phyloP scores from a whole-genome alignment of 2,113 vertebrate genomes.

The Cichladusa arquata region DNA sequence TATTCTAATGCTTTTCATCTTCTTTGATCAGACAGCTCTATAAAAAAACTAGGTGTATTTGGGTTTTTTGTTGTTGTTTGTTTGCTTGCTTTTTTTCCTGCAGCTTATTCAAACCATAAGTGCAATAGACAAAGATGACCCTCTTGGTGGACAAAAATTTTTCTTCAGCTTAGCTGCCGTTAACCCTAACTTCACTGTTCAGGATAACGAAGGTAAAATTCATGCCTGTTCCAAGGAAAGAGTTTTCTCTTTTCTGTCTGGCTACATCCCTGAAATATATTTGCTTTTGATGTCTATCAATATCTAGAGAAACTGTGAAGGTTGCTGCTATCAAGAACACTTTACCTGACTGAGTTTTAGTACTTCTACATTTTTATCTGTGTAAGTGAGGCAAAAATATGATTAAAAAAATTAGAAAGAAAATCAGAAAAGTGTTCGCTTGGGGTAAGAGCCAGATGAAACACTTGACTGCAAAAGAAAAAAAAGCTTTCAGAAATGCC shows the following conservation, averaged over 20 bases:
- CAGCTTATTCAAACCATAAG: conserved; percentile 98
- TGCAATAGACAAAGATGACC: conserved; percentile 95
- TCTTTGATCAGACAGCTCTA: neutral
- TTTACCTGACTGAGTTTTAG: neutral
- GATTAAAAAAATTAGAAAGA: neutral
- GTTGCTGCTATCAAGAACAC: neutral
- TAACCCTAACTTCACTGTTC: conserved; percentile 97
- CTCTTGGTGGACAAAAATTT: conserved; percentile 95
- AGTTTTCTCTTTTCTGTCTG: neutral
- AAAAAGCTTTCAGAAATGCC: neutral
- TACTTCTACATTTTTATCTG: neutral
- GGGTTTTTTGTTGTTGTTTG: neutral
- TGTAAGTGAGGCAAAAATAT: neutral
- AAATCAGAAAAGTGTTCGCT: neutral
- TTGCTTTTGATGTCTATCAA: neutral
- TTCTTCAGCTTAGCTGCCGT: conserved; percentile 92
- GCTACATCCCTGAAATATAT: neutral
- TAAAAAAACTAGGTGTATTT: neutral
- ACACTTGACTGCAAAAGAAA: neutral
- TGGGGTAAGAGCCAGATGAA: neutral
- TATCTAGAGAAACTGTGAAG: neutral
- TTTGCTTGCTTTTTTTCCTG: conserved; percentile 8
- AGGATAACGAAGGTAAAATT: conserved; percentile 92
- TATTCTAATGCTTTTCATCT: neutral
- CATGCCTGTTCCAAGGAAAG: neutral